phyloP scores from a whole-genome alignment of 2,113 vertebrate species.

The Carettochelys insculpta region DNA sequence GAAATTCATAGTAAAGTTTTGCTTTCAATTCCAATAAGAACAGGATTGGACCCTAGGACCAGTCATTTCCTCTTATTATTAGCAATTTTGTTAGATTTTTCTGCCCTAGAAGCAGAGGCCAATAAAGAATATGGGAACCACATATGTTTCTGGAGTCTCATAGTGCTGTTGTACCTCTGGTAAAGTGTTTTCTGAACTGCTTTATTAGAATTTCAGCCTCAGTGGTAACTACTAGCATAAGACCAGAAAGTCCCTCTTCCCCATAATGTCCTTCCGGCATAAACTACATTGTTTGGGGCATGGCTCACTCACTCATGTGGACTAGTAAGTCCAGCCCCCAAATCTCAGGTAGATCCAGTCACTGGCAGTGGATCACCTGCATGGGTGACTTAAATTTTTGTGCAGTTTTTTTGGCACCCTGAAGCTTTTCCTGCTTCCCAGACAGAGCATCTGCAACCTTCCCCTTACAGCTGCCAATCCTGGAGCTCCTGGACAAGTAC shows the following conservation, averaged over 20 bases:
- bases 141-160: accelerated
- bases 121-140: background rate
- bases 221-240: background rate
- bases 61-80: background rate
- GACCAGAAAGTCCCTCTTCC: background rate
- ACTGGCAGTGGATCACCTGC: background rate
- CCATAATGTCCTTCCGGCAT: accelerated
- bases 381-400: background rate
- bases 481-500: background rate
- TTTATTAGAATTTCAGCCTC: background rate
- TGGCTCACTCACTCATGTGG: background rate
- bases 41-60: background rate
- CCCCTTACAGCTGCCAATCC: background rate
- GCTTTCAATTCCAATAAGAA: background rate
- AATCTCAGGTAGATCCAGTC: background rate
- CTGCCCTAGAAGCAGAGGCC: background rate
- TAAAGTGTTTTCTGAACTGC: background rate
- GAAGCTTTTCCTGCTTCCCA: background rate
- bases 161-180: background rate
- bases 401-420: background rate
- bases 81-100: background rate
- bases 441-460: background rate
- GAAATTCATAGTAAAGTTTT: background rate
- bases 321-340: background rate
- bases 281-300: background rate